Percentiles rank a stretch among this genome's conserved stretches.
Conservation (phyloP, 2,797 vertebrate species). For the Geotrypetes seraphini region DNA sequence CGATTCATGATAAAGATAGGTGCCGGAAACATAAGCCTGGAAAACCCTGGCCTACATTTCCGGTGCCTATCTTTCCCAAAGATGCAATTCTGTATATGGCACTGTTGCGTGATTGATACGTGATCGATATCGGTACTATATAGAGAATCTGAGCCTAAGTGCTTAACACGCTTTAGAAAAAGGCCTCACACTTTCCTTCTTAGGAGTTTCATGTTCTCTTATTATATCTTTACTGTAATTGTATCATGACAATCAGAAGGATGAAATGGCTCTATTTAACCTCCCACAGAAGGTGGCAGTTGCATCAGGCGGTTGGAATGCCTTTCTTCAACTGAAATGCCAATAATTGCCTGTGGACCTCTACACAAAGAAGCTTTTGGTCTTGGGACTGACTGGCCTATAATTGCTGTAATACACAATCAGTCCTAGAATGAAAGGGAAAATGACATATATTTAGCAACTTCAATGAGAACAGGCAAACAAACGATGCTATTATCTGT, state of each 20-base stretch:
- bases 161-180: no score
- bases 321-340: slow-evolving; percentile 47
- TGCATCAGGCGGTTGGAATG: slow-evolving; percentile 56
- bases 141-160: no score
- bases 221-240: slow-evolving; percentile 38
- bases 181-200: no score
- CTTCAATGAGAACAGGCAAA: slow-evolving; percentile 39
- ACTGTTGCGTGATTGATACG: no score
- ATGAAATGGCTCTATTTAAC: slow-evolving; percentile 46
- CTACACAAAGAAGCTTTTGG: slow-evolving; percentile 46
- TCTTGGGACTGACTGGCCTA: slow-evolving; percentile 41
- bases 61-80: no score
- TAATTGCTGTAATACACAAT: slow-evolving; percentile 45
- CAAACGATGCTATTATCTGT: slow-evolving; percentile 27
- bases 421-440: slow-evolving; percentile 35
- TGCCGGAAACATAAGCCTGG: no score
- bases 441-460: slow-evolving; percentile 47
- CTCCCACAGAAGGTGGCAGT: slow-evolving; percentile 53
- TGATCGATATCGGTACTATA: no score
- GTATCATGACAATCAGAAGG: slow-evolving; percentile 43
- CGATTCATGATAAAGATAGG: no score
- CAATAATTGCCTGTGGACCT: slow-evolving; percentile 52
- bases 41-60: no score
- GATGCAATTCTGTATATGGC: no score
- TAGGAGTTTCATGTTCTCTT: slow-evolving; percentile 23